A percentile compares a stretch with the other conserved stretches of the same genome.
phyloP scores from a whole-genome alignment of 1,140 invertebrate species.

The Tyrophagus putrescentiae region DNA sequence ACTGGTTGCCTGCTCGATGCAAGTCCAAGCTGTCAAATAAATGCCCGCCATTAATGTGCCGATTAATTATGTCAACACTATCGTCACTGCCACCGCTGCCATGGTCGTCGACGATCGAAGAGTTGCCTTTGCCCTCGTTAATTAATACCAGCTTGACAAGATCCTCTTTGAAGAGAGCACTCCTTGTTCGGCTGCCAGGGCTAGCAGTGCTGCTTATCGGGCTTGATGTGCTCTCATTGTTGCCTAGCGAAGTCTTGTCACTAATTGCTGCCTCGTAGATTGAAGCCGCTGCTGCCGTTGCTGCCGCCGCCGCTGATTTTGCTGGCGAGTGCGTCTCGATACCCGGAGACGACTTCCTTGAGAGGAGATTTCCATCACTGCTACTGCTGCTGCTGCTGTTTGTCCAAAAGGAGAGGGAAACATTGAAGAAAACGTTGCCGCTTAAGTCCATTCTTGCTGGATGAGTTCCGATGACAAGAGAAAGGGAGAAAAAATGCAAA shows the following conservation, averaged over 20 bases:
- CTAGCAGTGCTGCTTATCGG: too few relatives aligned
- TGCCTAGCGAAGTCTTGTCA: neutral
- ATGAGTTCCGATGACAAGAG: too few relatives aligned
- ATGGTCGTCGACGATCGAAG: neutral
- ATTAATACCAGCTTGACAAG: slow-evolving; percentile 7
- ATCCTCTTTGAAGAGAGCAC: neutral
- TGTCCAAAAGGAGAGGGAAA: slow-evolving; percentile 17
- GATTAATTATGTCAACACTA: slow-evolving; percentile 13
- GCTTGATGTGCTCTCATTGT: slow-evolving; percentile 5
- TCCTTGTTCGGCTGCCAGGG: neutral
- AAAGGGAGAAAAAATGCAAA: too few relatives aligned
- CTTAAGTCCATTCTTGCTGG: too few relatives aligned
- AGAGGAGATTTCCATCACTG: too few relatives aligned
- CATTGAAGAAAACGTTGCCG: slow-evolving; percentile 1
- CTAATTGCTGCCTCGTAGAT: slow-evolving; percentile 1
- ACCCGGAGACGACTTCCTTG: too few relatives aligned
- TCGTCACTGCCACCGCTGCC: neutral
- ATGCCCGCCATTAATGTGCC: neutral
- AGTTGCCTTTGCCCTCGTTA: slow-evolving; percentile 2
- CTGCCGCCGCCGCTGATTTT: too few relatives aligned
- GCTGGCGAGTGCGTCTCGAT: slow-evolving; percentile 3
- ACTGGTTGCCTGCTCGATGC: slow-evolving; percentile 1
- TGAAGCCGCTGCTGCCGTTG: neutral
- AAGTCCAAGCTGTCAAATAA: neutral
- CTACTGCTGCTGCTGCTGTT: neutral